A percentile compares a stretch with the other conserved stretches of the same genome.
Conservation (phyloP, 2,888 invertebrate genomes). For the Drosophila koepferae region DNA sequence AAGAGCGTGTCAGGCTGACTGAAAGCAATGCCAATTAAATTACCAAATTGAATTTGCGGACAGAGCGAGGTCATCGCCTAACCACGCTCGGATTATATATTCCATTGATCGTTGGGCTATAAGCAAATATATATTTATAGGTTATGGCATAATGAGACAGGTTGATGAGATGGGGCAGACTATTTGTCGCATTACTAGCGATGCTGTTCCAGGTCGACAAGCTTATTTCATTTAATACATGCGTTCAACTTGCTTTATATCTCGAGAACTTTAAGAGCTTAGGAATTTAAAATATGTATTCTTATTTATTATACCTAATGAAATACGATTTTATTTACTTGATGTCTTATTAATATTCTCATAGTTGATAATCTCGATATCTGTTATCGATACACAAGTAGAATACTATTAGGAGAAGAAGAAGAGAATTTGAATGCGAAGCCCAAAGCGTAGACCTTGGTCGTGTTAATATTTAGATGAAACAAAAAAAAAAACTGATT, state of each 20-base stretch:
- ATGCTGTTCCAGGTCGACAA: background rate
- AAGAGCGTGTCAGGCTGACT: slow-evolving; percentile 12
- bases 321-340: background rate
- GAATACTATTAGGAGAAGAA: too few relatives aligned
- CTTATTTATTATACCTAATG: background rate
- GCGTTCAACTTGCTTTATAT: background rate
- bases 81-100: background rate
- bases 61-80: background rate
- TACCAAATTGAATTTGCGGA: slow-evolving; percentile 11
- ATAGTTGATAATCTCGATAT: background rate
- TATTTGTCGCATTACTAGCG: background rate
- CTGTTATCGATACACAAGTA: too few relatives aligned
- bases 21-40: slow-evolving; percentile 10
- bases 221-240: background rate
- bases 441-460: too few relatives aligned
- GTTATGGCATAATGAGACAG: background rate
- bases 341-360: background rate
- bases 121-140: background rate
- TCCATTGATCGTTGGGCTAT: background rate
- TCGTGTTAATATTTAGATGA: too few relatives aligned
- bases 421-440: too few relatives aligned
- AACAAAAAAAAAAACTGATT: too few relatives aligned
- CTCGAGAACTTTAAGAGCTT: background rate
- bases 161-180: background rate
- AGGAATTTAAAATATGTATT: background rate